These are phyloP conservation scores for Dinocampus coccinellae DNA, from an alignment of 2,888 invertebrate genomes.

Conservation along the genomic window DNA sequence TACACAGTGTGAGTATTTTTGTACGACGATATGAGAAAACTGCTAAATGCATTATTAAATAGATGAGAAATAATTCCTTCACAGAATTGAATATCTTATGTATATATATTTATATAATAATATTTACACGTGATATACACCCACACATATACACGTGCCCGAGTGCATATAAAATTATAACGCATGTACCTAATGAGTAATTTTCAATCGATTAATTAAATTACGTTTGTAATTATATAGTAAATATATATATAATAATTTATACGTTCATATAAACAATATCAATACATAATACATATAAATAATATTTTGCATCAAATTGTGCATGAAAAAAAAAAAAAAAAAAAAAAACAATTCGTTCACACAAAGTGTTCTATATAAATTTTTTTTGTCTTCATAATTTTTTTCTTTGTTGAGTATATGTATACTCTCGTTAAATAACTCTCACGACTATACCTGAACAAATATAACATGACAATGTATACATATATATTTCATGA, in stretches of 20 bases:
- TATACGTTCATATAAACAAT: not conserved
- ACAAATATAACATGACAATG: not conserved
- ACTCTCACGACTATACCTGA: constrained; percentile 18
- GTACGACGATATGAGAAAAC: too few relatives aligned
- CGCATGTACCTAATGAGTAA: not conserved
- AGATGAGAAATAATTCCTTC: not conserved
- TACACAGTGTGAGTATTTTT: too few relatives aligned
- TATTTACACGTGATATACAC: too few relatives aligned
- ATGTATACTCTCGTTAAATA: constrained; percentile 1
- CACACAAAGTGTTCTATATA: not conserved
- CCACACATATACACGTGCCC: too few relatives aligned
- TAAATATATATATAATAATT: not conserved
- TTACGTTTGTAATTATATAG: not conserved
- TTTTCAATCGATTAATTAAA: not conserved
- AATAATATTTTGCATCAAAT: not conserved
- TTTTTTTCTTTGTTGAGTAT: not conserved
- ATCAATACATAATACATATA: too few relatives aligned
- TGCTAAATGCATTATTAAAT: too few relatives aligned
- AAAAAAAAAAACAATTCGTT: constrained; percentile 1
- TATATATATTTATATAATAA: not conserved
- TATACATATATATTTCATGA: constrained; percentile 14
- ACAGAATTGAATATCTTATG: not conserved
- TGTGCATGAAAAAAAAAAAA: not conserved
- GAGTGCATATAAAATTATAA: too few relatives aligned
- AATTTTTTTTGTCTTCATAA: not conserved